phyloP scores from a whole-genome alignment of 2,113 vertebrate genomes.

The Sphyrna mokarran region DNA sequence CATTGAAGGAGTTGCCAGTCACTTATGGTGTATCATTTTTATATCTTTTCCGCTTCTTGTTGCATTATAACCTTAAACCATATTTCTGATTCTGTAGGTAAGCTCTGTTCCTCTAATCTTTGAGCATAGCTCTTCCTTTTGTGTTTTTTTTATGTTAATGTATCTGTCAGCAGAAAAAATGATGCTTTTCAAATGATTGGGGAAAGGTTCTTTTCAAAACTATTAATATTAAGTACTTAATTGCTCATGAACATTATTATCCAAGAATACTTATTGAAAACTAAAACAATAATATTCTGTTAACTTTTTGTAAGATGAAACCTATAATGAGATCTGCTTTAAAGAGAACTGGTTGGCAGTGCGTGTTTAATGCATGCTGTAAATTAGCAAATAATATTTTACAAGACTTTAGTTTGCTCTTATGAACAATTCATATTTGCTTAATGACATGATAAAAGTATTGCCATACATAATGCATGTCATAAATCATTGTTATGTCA shows the following conservation, averaged over 20 bases:
- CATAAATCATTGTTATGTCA: slow-evolving; percentile 4
- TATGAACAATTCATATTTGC: background rate
- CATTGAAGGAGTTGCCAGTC: background rate
- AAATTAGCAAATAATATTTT: slow-evolving; percentile 9
- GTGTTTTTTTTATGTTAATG: background rate
- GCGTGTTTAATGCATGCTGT: background rate
- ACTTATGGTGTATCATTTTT: background rate
- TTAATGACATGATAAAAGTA: background rate
- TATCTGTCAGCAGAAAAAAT: background rate
- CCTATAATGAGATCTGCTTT: background rate
- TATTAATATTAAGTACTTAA: background rate
- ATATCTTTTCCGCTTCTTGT: background rate
- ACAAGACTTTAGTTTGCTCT: background rate
- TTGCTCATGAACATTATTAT: background rate
- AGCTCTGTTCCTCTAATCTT: background rate
- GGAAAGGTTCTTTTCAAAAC: background rate
- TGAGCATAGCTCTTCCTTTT: background rate
- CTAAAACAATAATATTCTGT: background rate
- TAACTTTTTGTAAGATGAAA: background rate
- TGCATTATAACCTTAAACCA: background rate
- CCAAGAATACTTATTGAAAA: background rate
- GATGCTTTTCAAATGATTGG: background rate
- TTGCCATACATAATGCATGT: slow-evolving; percentile 7
- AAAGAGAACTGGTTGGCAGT: background rate
- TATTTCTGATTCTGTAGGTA: background rate